A percentile compares a stretch with the other conserved stretches of the same genome.
These are phyloP conservation scores for Terrapene triunguis DNA, from an alignment of 2,113 vertebrate species.

Conservation along the genomic window DNA sequence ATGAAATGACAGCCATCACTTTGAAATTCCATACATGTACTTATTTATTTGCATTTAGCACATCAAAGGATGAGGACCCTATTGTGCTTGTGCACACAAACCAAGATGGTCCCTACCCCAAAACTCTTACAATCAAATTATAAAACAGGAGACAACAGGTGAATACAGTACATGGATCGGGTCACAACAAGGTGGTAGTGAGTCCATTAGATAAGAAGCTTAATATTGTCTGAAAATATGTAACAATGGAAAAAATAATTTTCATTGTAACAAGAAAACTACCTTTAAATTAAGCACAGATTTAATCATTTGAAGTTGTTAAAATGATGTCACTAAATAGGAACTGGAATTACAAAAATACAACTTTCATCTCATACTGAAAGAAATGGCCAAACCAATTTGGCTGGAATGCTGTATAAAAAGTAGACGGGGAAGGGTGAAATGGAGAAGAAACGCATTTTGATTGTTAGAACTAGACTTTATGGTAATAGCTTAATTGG, in stretches of 20 bases:
- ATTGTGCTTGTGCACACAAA: not conserved
- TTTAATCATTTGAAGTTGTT: not conserved
- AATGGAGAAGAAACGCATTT: conserved; percentile 7
- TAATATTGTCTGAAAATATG: not conserved
- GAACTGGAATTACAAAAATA: not conserved
- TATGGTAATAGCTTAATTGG: conserved; percentile 27
- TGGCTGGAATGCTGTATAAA: not conserved
- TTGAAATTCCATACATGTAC: not conserved
- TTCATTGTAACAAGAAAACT: not conserved
- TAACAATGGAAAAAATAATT: not conserved
- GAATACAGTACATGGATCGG: not conserved
- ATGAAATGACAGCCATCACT: not conserved
- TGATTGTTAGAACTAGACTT: not conserved
- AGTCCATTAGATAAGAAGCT: not conserved
- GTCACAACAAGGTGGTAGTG: not conserved
- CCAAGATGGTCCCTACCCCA: not conserved
- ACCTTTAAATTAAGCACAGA: not conserved
- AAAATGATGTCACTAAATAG: not conserved
- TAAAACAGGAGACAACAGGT: not conserved
- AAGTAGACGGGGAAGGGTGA: not conserved
- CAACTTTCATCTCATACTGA: not conserved
- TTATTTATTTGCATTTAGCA: not conserved
- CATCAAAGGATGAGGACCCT: not conserved
- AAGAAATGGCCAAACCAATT: not conserved
- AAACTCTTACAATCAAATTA: not conserved